Evolutionary conservation across 2,888 invertebrate genomes (phyloP).

Genomic region (Acleris literana): DNA sequence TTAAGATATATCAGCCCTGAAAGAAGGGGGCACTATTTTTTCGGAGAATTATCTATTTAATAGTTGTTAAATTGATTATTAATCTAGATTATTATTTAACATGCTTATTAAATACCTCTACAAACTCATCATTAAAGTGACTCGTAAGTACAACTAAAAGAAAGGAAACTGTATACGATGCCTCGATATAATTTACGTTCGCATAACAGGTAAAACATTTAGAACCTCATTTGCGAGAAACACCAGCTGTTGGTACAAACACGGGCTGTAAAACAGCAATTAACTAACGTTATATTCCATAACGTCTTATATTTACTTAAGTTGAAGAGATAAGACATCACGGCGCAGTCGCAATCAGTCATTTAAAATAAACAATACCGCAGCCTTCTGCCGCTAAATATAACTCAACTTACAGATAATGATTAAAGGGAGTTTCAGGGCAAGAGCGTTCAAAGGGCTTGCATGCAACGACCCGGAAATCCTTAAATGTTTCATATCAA

Average conservation of each 20-base stretch:
- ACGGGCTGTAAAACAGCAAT: slow-evolving; percentile 19
- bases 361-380: slow-evolving; percentile 31
- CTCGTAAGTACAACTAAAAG: no score
- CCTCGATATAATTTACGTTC: neutral
- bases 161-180: neutral
- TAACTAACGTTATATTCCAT: slow-evolving; percentile 29
- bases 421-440: slow-evolving; percentile 26
- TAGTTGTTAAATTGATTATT: no score
- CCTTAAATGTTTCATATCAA: slow-evolving; percentile 1
- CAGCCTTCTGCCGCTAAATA: slow-evolving; percentile 34
- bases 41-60: no score
- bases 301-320: slow-evolving; percentile 26
- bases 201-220: slow-evolving; percentile 5
- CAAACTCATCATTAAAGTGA: no score
- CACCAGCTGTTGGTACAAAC: slow-evolving; percentile 15
- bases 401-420: slow-evolving; percentile 20
- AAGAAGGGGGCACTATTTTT: no score
- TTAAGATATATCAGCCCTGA: no score
- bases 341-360: slow-evolving; percentile 30
- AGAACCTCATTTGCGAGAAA: slow-evolving; percentile 6
- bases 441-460: slow-evolving; percentile 13
- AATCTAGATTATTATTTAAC: no score
- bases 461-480: slow-evolving; percentile 8
- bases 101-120: no score
- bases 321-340: slow-evolving; percentile 27